Percentiles rank a stretch among this genome's conserved stretches.
These are phyloP conservation scores for Ephestia elutella DNA, from an alignment of 1,140 invertebrate genomes.

Conservation along the genomic window DNA sequence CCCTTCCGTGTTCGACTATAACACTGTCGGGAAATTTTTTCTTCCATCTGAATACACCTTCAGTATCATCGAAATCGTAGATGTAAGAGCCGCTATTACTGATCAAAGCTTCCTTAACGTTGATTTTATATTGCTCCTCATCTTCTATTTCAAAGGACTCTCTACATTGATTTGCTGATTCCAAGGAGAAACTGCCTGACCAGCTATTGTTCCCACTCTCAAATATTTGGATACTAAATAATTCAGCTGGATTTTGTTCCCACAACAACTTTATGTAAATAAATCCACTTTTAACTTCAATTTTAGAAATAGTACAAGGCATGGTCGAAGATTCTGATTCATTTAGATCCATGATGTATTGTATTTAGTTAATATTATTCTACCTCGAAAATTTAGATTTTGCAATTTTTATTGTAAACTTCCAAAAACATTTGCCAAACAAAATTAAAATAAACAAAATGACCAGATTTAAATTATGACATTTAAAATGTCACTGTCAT, in stretches of 20 bases:
- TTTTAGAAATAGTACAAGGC: constrained; percentile 21
- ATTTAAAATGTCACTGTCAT: too few relatives aligned
- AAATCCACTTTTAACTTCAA: constrained; percentile 26
- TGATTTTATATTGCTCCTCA: constrained; percentile 32
- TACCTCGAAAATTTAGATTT: too few relatives aligned
- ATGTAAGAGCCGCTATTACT: constrained; percentile 23
- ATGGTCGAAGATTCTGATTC: too few relatives aligned
- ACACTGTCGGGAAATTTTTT: constrained; percentile 34
- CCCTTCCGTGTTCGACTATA: constrained; percentile 39
- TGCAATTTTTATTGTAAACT: too few relatives aligned
- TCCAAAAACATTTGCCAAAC: too few relatives aligned
- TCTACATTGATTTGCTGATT: constrained; percentile 29
- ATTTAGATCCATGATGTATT: too few relatives aligned
- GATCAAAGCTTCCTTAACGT: constrained; percentile 33
- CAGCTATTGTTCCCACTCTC: constrained; percentile 30
- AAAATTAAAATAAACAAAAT: too few relatives aligned
- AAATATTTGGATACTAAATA: constrained; percentile 47
- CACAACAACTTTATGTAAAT: constrained; percentile 42
- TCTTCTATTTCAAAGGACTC: constrained; percentile 34
- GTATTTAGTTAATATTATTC: too few relatives aligned
- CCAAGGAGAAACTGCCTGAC: constrained; percentile 40
- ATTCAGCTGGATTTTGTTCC: constrained; percentile 28
- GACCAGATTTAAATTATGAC: too few relatives aligned
- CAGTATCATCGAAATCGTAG: constrained; percentile 29
- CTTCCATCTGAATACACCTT: constrained; percentile 45